A percentile compares a stretch with the other conserved stretches of the same genome.
These are phyloP conservation scores for Octopus bimaculoides DNA, from an alignment of 1,140 invertebrate species.

Conservation along the genomic window DNA sequence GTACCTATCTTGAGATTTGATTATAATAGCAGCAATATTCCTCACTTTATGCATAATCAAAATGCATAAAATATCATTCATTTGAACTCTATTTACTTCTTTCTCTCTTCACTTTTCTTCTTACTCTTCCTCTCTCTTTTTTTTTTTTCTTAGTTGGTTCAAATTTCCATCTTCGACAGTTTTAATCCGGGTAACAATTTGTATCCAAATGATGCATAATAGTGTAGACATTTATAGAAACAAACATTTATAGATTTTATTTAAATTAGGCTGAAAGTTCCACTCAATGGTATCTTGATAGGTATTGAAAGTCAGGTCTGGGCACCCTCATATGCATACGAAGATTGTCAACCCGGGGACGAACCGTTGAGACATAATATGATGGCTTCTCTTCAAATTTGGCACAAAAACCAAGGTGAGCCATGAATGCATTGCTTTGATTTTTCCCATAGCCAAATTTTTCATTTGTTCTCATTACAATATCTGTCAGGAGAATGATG, in stretches of 20 bases:
- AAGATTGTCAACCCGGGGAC: slow-evolving; percentile 9
- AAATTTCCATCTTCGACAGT: not conserved
- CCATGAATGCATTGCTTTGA: slow-evolving; percentile 11
- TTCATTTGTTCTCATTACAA: slow-evolving; percentile 10
- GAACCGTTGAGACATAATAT: slow-evolving; percentile 8
- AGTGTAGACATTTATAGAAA: not conserved
- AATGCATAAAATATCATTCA: too few species aligned
- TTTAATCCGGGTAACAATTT: not conserved
- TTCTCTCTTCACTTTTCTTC: too few species aligned
- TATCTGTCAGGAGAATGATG: slow-evolving; percentile 4
- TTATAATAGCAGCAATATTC: too few species aligned
- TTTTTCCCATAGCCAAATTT: slow-evolving; percentile 8
- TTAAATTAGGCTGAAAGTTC: slow-evolving; percentile 8
- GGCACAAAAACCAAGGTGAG: slow-evolving; percentile 9
- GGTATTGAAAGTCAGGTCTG: slow-evolving; percentile 8
- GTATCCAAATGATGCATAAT: not conserved
- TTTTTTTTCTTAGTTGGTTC: not conserved
- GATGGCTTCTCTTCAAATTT: slow-evolving; percentile 11
- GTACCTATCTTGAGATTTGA: too few species aligned
- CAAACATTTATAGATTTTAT: not conserved
- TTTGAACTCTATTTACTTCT: too few species aligned
- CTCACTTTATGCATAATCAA: too few species aligned
- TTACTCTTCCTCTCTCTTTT: not conserved
- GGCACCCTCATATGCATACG: slow-evolving; percentile 5
- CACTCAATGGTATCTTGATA: slow-evolving; percentile 11